Evolutionary conservation across 2,888 invertebrate species (phyloP), one percentile per base, ranked within the genome.

Genomic region (Drosophila fungiperda): DNA sequence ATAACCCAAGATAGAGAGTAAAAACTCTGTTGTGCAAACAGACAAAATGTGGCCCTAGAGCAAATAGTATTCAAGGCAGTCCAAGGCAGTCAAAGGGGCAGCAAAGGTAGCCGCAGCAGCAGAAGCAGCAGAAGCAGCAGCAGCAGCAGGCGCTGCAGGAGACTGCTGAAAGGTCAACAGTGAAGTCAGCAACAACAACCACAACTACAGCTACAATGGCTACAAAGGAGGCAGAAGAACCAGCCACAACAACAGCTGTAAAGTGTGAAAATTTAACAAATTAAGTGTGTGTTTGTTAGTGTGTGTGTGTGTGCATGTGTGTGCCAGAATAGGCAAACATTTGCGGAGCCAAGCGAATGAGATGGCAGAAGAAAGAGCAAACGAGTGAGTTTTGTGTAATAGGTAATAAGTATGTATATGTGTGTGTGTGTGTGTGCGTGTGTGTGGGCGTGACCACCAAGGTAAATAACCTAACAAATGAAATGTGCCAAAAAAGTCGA

Each of bases 181-280:
- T 68, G 61, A 65, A 54, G 73, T 29, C 5, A 5, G 67, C 68
- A 61, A 36, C 59, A 49, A 50, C 63, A 69, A 64, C 59, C 64
- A 42, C 61, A 80, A 40, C 58, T 50, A 59, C 62, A 79, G 40
- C 57, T 54, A 59, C 55, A 58, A 55, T 45, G 45, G 45, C 55
- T 49, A 49, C 29, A 68, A 64, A 59, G 54, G 36, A 58, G 54
- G 60, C 71, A 71, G 69, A 69, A 67, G 54, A 45, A 45, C 20
- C 45, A 45, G 45, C 45, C 45, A 45, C 50, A 76, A 65, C 55
- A 78, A 71, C 75, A 67, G 63, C 59, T 74, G 75, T 65, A 63
- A 82, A 73, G 85, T 87, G 90, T 82, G 80, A 90, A 89, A 89
- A 82, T 87, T 88, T 82, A 87, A 90, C 86, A 90, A 89, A 83